Evolutionary conservation across 2,888 invertebrate genomes (phyloP), one percentile per base, ranked within the genome.

Genomic region (Platycnemis pennipes): DNA sequence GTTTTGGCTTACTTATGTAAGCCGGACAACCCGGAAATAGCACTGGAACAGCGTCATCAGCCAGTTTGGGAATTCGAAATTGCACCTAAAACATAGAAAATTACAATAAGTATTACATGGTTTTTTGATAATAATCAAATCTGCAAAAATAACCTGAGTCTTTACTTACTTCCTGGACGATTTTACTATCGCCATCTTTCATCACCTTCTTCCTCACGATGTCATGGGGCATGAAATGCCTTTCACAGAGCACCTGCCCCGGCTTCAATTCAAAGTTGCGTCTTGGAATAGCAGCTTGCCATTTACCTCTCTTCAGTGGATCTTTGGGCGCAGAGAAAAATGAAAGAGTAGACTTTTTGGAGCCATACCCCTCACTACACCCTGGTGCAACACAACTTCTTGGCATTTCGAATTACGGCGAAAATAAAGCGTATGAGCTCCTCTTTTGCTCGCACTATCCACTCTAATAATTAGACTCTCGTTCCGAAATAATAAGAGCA

Each of bases 1-100:
- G 16, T 85, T 37, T 85, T 85, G 85, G 42, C 85, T 85, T 85
- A 85, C 85, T 85, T 37, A 85, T 85, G 42, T 85, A 85, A 85
- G 85, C 42, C 22, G 85, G 85, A 16, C 11, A 85, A 85, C 85
- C 85, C 42, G 85, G 85, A 85, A 85, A 85, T 85, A 85, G 85
- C 85, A 85, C 85, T 31, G 85, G 85, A 31, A 85, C 37, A 85
- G 85, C 85, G 42, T 85, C 42, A 31, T 85, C 85, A 85, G 85
- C 22, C 42, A 85, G 11, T 31, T 31, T 85, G 37, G 42, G 31
- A 42, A 8, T 19, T 56, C 56, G 13, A 56, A 56, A 56, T 56
- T 56, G 19, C 56, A 56, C 5, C 56, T 11, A 56, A 19, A 56
- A 56, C 22, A 22, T 19, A 56, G 22, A 56, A 56, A 19, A 56